These are phyloP conservation scores for Numenius phaeopus DNA, from an alignment of 2,797 vertebrate species.

Conservation along the genomic window DNA sequence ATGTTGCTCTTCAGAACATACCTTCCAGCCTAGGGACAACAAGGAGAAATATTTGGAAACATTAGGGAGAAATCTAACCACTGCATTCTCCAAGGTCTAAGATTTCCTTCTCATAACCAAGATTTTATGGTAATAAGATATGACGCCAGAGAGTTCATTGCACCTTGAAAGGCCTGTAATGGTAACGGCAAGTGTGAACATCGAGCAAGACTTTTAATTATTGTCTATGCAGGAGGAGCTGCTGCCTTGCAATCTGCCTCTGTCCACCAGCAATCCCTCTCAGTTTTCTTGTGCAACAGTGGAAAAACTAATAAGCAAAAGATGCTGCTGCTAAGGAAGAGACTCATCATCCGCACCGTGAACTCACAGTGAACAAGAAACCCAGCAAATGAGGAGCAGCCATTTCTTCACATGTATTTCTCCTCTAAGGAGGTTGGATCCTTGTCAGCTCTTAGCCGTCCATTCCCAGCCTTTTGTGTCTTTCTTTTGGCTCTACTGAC, in stretches of 20 bases:
- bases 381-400: not conserved
- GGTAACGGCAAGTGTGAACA: not conserved
- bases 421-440: not conserved
- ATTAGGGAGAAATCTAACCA: not conserved
- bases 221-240: not conserved
- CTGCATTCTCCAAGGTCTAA: not conserved
- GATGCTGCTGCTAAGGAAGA: constrained; percentile 8
- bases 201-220: not conserved
- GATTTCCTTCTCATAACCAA: not conserved
- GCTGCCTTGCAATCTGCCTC: not conserved
- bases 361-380: not conserved
- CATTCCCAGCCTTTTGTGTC: not conserved
- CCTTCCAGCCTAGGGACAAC: not conserved
- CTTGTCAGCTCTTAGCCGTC: not conserved
- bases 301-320: not conserved
- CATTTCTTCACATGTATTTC: not conserved
- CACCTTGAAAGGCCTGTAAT: not conserved
- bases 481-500: not conserved
- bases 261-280: not conserved
- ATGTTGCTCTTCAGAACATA: not conserved
- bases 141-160: not conserved
- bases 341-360: not conserved
- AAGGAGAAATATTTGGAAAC: not conserved
- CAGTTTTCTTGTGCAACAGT: not conserved
- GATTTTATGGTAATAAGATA: not conserved